A percentile compares a stretch with the other conserved stretches of the same genome.
These are phyloP conservation scores for Argyra leucocephala DNA, from an alignment of 2,888 invertebrate species.

Conservation along the genomic window DNA sequence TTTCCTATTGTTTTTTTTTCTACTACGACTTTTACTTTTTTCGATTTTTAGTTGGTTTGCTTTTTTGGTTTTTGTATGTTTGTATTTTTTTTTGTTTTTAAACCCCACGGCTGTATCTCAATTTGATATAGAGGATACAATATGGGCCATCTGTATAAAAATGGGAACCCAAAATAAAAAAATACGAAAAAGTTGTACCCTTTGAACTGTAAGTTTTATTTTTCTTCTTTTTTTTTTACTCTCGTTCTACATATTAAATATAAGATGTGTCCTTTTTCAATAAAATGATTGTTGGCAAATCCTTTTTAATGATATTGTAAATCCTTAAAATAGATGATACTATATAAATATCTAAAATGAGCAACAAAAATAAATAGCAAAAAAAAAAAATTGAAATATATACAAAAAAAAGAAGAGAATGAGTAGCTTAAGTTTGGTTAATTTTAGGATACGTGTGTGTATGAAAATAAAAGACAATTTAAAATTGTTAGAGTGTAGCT, in stretches of 20 bases:
- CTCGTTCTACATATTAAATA: neutral
- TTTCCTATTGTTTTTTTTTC: neutral
- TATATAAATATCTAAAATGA: neutral
- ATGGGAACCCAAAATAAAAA: neutral
- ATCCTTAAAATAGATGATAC: neutral
- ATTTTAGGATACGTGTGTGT: no score
- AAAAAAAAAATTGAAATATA: no score
- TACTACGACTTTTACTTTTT: neutral
- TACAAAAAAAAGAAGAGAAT: no score
- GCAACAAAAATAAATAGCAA: no score
- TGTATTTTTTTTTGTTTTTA: no score
- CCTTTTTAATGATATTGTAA: constrained; percentile 1
- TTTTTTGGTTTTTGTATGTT: no score
- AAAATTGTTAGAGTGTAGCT: no score
- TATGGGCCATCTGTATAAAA: neutral
- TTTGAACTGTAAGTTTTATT: neutral
- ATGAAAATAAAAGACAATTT: no score
- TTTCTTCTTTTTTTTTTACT: neutral
- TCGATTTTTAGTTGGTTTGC: neutral
- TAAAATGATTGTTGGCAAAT: constrained; percentile 1
- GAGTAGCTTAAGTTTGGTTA: no score
- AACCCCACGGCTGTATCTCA: neutral
- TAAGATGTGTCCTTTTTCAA: neutral
- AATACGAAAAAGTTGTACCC: neutral
- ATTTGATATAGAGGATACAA: neutral